These are phyloP conservation scores for Odocoileus hemionus DNA, from an alignment of 2,113 vertebrate genomes.

Conservation along the genomic window DNA sequence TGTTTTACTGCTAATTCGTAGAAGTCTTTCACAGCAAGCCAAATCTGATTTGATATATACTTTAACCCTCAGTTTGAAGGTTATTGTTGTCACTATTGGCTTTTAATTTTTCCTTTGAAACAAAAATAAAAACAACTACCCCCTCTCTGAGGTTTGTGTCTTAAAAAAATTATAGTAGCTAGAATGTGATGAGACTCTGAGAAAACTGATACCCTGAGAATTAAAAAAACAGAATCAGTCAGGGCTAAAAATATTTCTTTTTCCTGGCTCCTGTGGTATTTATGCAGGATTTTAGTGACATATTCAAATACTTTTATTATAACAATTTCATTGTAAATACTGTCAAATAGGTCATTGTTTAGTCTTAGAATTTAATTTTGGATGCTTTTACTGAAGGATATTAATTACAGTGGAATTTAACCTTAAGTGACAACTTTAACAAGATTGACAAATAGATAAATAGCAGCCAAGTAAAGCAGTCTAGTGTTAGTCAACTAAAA, in stretches of 20 bases:
- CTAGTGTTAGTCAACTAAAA: not conserved
- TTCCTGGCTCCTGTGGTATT: slow-evolving; percentile 2
- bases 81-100: not conserved
- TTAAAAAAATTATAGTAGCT: slow-evolving; percentile 1
- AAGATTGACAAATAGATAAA: not conserved
- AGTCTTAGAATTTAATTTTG: slow-evolving; percentile 44
- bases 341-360: not conserved
- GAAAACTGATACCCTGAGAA: slow-evolving; percentile 42
- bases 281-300: not conserved
- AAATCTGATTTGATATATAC: not conserved
- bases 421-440: not conserved
- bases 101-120: slow-evolving; percentile 39
- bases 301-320: not conserved
- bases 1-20: not conserved
- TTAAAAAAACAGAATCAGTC: not conserved
- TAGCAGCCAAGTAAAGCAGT: not conserved
- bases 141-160: not conserved
- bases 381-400: slow-evolving; percentile 33
- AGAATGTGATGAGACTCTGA: slow-evolving; percentile 19
- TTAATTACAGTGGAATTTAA: slow-evolving; percentile 46
- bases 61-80: slow-evolving; percentile 17
- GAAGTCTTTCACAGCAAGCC: slow-evolving; percentile 1
- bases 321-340: not conserved
- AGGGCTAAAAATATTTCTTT: slow-evolving; percentile 45
- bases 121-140: slow-evolving; percentile 37